Conservation (phyloP, 2,888 invertebrate genomes). For the Acrobasis suavella region DNA sequence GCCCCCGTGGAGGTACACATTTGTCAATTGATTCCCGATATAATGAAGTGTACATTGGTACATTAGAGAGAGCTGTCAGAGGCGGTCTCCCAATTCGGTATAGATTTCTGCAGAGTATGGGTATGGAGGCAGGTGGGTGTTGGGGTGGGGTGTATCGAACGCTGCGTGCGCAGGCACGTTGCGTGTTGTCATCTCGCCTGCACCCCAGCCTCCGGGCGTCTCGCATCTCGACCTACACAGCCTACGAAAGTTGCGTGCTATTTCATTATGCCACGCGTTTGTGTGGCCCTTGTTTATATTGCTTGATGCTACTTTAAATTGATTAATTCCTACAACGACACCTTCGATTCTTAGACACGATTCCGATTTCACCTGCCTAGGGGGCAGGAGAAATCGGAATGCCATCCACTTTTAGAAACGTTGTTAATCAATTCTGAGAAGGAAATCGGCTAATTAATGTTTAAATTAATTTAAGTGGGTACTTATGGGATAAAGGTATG, state of each 20-base stretch:
- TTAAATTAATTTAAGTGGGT: not conserved
- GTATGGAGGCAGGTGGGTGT: constrained; percentile 40
- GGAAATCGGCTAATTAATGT: constrained; percentile 14
- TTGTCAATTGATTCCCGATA: constrained; percentile 81
- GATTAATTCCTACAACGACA: constrained; percentile 73
- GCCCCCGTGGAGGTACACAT: constrained; percentile 56
- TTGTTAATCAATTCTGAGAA: constrained; percentile 15
- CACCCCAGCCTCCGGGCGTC: constrained; percentile 38
- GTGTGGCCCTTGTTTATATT: constrained; percentile 78
- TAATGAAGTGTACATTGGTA: constrained; percentile 79
- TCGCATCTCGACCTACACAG: constrained; percentile 56
- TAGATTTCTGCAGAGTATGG: constrained; percentile 64
- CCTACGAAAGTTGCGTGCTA: constrained; percentile 67
- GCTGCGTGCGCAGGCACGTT: constrained; percentile 63
- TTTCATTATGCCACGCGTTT: constrained; percentile 70
- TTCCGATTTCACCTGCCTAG: constrained; percentile 32
- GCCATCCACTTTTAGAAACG: constrained; percentile 13
- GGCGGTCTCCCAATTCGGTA: constrained; percentile 68
- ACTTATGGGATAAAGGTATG: not conserved
- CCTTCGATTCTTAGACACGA: constrained; percentile 57
- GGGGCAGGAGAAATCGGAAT: no score
- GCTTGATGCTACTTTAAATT: constrained; percentile 77
- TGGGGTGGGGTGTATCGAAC: constrained; percentile 58
- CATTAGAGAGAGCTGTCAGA: constrained; percentile 73
- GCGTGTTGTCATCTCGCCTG: constrained; percentile 59